Base-by-base conservation (phyloP, 2,888 invertebrate genomes). In the Myopa tessellatipennis region DNA sequence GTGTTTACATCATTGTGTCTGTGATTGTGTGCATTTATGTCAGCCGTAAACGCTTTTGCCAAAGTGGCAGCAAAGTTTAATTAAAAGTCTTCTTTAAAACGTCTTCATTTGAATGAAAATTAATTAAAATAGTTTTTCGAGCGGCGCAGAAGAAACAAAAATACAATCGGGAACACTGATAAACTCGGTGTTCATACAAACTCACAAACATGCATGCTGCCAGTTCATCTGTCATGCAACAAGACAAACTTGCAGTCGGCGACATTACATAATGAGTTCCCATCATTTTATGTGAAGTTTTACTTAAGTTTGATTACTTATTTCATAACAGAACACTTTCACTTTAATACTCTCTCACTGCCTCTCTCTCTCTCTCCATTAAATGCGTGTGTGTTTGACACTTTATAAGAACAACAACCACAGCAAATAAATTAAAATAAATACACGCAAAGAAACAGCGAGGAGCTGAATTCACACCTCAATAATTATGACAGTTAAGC, bases 81-180 rank as follows among this genome's bases (percentile, higher is more conserved):
- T 85, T 86, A 85, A 86, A 65, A 86, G 85, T 86, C 85, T 84
- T 82, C 83, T 82, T 86, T 82, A 81, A 83, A 85, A 86, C 82
- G 82, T 83, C 82, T 82, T 80, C 84, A 85, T 82, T 85, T 84
- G 81, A 84, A 83, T 86, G 83, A 78, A 82, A 85, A 85, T 84
- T 85, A 86, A 85, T 85, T 87, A 87, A 87, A 85, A 85, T 85
- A 85, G 87, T 85, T 85, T 84, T 82, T 63, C 68, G 40, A 55
- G 36, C 36, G 67, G 18, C 36, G 34, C 65, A 74, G 34, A 36
- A 45, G 50, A 63, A 16, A n/a, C 10, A 72, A 16, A 60, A 36
- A 16, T 79, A 74, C 80, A n/a, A 85, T 76, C 73, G 79, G 69
- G 60, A 18, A 6, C 65, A 75, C 68, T 12, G 65, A 74, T 65